Evolutionary conservation across 1,140 invertebrate genomes (phyloP).

Genomic region (Ylistrum balloti): DNA sequence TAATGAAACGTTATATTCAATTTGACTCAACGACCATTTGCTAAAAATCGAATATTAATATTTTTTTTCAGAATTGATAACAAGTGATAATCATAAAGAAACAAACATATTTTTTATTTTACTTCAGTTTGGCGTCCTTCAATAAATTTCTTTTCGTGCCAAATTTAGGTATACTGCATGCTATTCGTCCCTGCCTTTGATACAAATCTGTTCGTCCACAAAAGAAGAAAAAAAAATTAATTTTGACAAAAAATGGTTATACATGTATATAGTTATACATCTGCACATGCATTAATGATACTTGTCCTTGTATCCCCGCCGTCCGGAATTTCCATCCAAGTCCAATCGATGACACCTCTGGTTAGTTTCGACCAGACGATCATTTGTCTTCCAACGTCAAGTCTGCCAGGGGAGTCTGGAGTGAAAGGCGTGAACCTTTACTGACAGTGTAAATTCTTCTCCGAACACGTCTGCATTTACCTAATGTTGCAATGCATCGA

Average conservation of each 20-base stretch:
- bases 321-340: background rate
- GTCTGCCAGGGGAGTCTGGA: background rate
- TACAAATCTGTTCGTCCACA: no score
- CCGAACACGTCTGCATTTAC: background rate
- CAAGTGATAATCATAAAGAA: no score
- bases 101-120: no score
- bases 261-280: no score
- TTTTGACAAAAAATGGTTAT: no score
- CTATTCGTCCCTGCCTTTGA: no score
- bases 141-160: background rate
- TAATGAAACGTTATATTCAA: no score
- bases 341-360: background rate
- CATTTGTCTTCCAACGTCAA: slow-evolving; percentile 9
- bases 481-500: background rate
- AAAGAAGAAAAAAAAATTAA: no score
- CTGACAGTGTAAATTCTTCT: background rate
- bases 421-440: background rate
- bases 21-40: no score
- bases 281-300: background rate
- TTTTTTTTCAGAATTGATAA: no score
- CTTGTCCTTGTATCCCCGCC: background rate
- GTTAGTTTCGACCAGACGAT: background rate
- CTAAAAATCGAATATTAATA: no score
- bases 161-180: background rate
- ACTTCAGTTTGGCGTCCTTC: no score